Evolutionary conservation across 2,888 invertebrate genomes (phyloP), one percentile per base, ranked within the genome.

Genomic region (Rugalucina vietnamica): DNA sequence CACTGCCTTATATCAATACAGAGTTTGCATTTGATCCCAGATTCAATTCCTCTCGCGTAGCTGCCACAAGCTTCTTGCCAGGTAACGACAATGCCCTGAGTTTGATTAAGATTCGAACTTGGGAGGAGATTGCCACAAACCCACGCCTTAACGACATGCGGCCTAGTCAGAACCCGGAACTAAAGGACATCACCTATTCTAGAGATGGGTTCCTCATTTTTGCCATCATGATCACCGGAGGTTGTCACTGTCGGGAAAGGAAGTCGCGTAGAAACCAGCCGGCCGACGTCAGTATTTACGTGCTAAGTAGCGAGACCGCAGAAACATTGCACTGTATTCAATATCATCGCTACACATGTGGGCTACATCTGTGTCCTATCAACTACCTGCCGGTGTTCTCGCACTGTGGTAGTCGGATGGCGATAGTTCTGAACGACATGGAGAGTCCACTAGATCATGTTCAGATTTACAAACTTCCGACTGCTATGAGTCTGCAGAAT

Each of bases 371-470:
- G 27, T 95, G 95, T 78, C 93, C 94, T 2, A 88, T 93, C 79
- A 95, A 94, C 88, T 94, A 94, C 89, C 91, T 93, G 88, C 95
- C 95, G 0, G 86, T 94, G 24, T 93, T 94, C 85, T 94, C 94
- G 0, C 90, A 90, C 69, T 94, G 94, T 82, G 94, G 94, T 10
- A 93, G 91, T 71, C 91, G 94, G 18, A 95, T 95, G 93, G 94
- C 94, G 27, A 91, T 94, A 36, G 92, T 94, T 5, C 88, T 94
- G 79, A 94, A 94, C 86, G 91, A 93, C 77, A 86, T 89, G 77
- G 94, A 93, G 76, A 90, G 92, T 27, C 91, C 91, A 1, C 86
- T 91, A 36, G 94, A 94, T 81, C 93, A 92, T 81, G 90, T 94
- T 24, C 94, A 94, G 88, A 92, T 94, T 50, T 94, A 94, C 89